Percentiles rank a stretch among this genome's conserved stretches.
Evolutionary conservation across 2,888 invertebrate species (phyloP).

Genomic region (Steinernema carpocapsae): DNA sequence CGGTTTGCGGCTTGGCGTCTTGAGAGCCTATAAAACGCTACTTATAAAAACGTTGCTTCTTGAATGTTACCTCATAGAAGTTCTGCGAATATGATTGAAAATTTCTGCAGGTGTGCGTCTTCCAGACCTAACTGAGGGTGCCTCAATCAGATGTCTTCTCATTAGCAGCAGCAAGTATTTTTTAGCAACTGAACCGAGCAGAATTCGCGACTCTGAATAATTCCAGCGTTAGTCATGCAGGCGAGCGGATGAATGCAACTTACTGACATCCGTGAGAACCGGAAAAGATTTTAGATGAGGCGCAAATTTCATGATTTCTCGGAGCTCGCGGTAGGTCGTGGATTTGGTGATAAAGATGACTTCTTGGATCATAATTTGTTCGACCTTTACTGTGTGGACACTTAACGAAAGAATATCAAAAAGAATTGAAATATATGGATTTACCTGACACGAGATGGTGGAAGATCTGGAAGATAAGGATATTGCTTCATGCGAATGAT

Average conservation of each 20-base stretch:
- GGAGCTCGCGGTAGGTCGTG: constrained; percentile 77
- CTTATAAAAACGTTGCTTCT: neutral
- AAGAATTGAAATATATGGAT: no score
- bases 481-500: constrained; percentile 94
- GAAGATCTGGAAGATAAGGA: constrained; percentile 86
- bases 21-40: neutral
- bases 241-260: neutral
- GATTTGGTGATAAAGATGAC: constrained; percentile 73
- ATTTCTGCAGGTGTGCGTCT: constrained; percentile 54
- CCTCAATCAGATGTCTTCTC: constrained; percentile 36
- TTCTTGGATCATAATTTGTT: constrained; percentile 86
- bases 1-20: constrained; percentile 12
- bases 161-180: constrained; percentile 38
- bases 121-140: neutral
- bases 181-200: constrained; percentile 55
- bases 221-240: no score
- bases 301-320: constrained; percentile 50
- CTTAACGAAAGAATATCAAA: neutral
- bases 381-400: constrained; percentile 74
- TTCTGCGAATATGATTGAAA: constrained; percentile 53
- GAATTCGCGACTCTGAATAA: constrained; percentile 51
- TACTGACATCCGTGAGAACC: constrained; percentile 56
- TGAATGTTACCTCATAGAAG: constrained; percentile 49
- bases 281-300: constrained; percentile 54
- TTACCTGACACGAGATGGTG: constrained; percentile 49